Conservation (phyloP, 2,888 invertebrate genomes). For the Chymomyza caudatula region DNA sequence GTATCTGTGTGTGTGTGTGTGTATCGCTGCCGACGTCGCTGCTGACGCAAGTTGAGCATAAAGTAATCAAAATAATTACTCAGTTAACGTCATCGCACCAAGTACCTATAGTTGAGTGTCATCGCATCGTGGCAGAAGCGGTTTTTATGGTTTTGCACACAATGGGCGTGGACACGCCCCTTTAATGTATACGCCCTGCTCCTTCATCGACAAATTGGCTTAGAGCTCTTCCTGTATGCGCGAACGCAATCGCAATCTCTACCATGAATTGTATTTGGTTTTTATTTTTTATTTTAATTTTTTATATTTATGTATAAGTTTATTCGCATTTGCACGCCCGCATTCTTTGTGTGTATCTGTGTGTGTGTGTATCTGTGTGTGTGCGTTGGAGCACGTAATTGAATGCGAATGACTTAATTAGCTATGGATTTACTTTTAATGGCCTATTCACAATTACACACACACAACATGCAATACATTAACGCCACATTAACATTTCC, state of each 20-base stretch:
- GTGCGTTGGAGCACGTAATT: conserved; percentile 54
- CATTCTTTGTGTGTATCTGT: not conserved
- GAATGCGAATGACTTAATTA: conserved; percentile 65
- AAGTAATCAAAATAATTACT: conserved; percentile 37
- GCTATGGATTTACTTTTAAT: conserved; percentile 49
- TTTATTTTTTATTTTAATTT: not conserved
- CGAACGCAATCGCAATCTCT: not conserved
- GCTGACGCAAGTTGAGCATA: conserved; percentile 45
- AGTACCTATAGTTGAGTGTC: not conserved
- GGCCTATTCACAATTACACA: conserved; percentile 51
- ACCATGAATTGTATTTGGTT: not conserved
- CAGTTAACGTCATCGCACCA: conserved; percentile 42
- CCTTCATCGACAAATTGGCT: not conserved
- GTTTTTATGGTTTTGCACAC: too few species aligned
- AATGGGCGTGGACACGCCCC: too few species aligned
- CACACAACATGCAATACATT: conserved; percentile 26
- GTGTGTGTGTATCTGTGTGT: not conserved
- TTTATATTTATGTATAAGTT: not conserved
- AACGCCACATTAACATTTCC: conserved; percentile 55
- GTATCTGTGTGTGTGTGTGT: not conserved
- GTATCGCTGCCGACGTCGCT: not conserved
- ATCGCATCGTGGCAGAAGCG: too few species aligned
- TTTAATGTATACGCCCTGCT: not conserved
- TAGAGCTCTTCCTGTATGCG: not conserved
- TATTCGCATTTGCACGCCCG: not conserved